Evolutionary conservation across 2,797 vertebrate species (phyloP).

Genomic region (Sebastiscus tertius): DNA sequence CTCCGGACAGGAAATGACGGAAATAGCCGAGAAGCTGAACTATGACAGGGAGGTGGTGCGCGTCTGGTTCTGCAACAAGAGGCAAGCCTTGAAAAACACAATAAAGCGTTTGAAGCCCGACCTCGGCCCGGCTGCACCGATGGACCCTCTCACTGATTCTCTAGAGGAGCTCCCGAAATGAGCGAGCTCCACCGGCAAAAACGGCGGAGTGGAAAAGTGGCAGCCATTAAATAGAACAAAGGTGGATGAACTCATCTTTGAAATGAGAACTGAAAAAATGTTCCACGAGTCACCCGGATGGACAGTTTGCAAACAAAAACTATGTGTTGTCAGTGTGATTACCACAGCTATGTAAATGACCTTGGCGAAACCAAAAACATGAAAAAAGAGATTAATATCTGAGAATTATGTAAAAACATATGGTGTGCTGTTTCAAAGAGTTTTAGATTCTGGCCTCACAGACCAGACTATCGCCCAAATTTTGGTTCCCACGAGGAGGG

Average conservation of each 20-base stretch:
- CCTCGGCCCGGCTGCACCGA: slow-evolving; percentile 84
- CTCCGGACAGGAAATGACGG: slow-evolving; percentile 99
- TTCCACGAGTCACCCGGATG: slow-evolving; percentile 68
- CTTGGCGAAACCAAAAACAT: slow-evolving; percentile 92
- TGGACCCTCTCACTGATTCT: slow-evolving; percentile 94
- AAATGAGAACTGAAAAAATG: slow-evolving; percentile 81
- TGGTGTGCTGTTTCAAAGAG: slow-evolving; percentile 80
- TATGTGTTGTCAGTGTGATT: slow-evolving; percentile 87
- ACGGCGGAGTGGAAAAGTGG: slow-evolving; percentile 50
- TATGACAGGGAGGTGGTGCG: slow-evolving; percentile 99
- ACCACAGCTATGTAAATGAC: slow-evolving; percentile 89
- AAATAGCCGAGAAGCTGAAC: slow-evolving; percentile 99
- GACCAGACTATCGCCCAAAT: slow-evolving; percentile 73
- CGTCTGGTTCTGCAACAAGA: slow-evolving; percentile 99
- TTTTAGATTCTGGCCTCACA: slow-evolving; percentile 76
- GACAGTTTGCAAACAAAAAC: slow-evolving; percentile 79
- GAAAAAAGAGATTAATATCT: slow-evolving; percentile 83
- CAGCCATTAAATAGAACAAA: slow-evolving; percentile 62
- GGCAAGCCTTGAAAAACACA: slow-evolving; percentile 99
- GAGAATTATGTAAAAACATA: slow-evolving; percentile 75
- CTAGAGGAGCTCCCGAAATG: slow-evolving; percentile 94
- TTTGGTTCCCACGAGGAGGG: slow-evolving; percentile 81
- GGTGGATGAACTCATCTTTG: slow-evolving; percentile 79
- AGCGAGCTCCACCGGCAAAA: slow-evolving; percentile 33
- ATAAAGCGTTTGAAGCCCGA: slow-evolving; percentile 99